phyloP scores from a whole-genome alignment of 2,888 invertebrate species.

The Drosophila setosimentum region DNA sequence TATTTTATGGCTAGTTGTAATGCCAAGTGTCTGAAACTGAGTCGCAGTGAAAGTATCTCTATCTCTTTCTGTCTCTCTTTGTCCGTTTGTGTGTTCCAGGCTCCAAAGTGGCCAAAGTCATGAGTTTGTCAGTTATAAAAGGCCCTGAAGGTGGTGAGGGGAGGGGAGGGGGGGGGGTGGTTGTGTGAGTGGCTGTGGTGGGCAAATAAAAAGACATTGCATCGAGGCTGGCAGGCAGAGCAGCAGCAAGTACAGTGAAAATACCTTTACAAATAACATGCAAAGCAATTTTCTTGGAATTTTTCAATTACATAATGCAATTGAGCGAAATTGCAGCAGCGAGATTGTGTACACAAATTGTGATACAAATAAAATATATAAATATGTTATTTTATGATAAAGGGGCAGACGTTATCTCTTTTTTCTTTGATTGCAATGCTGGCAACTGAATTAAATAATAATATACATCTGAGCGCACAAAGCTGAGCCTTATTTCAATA shows the following conservation, averaged over 20 bases:
- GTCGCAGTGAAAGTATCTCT: slow-evolving; percentile 46
- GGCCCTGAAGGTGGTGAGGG: not conserved
- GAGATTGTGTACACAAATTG: not conserved
- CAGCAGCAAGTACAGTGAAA: slow-evolving; percentile 42
- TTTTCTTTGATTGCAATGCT: not conserved
- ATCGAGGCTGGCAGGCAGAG: not conserved
- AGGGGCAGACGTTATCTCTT: not conserved
- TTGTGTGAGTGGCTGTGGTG: too few relatives aligned
- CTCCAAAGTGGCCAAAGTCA: slow-evolving; percentile 44
- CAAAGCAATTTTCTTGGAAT: slow-evolving; percentile 11
- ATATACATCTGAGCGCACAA: not conserved
- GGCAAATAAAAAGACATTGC: slow-evolving; percentile 34
- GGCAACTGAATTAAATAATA: not conserved
- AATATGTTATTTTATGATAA: not conserved
- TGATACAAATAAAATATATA: too few relatives aligned
- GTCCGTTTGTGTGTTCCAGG: not conserved
- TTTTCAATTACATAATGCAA: slow-evolving; percentile 21
- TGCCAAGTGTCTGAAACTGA: slow-evolving; percentile 48
- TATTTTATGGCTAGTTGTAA: slow-evolving; percentile 68
- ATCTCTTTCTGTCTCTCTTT: not conserved
- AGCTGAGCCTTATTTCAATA: not conserved
- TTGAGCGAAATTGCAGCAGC: slow-evolving; percentile 4
- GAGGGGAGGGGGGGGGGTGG: too few relatives aligned
- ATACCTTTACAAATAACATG: slow-evolving; percentile 13
- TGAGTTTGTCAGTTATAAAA: slow-evolving; percentile 41